These are phyloP conservation scores for Peromyscus aztecus DNA, from an alignment of 2,797 vertebrate species.

Conservation along the genomic window DNA sequence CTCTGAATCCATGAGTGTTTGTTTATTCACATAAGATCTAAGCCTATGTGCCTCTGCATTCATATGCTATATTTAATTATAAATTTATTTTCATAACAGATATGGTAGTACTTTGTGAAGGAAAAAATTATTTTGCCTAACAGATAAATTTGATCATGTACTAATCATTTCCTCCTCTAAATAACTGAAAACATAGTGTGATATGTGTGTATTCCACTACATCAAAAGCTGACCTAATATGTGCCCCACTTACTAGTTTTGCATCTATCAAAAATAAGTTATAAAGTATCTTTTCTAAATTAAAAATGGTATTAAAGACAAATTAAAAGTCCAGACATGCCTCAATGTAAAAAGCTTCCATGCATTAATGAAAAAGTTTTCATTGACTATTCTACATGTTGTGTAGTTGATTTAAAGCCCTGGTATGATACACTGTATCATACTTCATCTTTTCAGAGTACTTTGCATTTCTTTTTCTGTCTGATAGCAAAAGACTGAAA, in stretches of 20 bases:
- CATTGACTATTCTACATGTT: background rate
- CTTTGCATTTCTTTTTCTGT: background rate
- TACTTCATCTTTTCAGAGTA: background rate
- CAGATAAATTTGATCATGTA: constrained; percentile 25
- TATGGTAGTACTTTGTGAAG: constrained; percentile 34
- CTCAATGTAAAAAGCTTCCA: background rate
- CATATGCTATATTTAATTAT: constrained; percentile 42
- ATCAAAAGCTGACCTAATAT: background rate
- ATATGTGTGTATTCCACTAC: background rate
- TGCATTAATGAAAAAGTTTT: background rate
- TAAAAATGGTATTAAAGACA: background rate
- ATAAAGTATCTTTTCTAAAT: background rate
- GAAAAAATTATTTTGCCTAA: constrained; percentile 8
- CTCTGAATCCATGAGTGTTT: constrained; percentile 23
- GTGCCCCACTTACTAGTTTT: background rate
- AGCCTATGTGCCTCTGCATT: background rate
- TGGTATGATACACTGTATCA: background rate
- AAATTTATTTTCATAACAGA: background rate
- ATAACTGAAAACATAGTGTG: constrained; percentile 25
- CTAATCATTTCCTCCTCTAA: constrained; percentile 16
- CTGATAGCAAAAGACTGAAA: background rate
- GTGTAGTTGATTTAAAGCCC: background rate
- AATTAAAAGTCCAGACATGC: background rate
- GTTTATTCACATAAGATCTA: constrained; percentile 50
- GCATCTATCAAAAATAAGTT: background rate